Evolutionary conservation across 1,140 invertebrate genomes (phyloP).

Genomic region (Zeugodacus cucurbitae): DNA sequence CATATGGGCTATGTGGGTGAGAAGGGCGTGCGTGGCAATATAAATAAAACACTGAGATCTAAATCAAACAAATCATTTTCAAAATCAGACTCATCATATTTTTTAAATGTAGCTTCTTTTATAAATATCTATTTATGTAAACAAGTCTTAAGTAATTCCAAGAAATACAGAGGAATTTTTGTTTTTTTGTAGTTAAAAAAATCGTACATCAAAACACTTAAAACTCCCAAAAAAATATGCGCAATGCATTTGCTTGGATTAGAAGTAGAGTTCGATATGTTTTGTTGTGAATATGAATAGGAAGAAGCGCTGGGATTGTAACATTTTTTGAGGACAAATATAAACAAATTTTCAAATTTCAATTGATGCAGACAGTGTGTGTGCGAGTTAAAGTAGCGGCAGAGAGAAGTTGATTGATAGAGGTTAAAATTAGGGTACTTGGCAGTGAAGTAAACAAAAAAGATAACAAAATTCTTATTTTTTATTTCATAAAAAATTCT

Average conservation of each 20-base stretch:
- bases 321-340: conserved; percentile 30
- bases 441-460: neutral
- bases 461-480: neutral
- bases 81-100: conserved; percentile 16
- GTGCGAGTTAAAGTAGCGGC: neutral
- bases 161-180: neutral
- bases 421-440: neutral
- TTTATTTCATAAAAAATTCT: neutral
- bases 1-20: neutral
- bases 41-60: neutral
- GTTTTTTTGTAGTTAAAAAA: neutral
- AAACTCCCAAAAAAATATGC: neutral
- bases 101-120: neutral
- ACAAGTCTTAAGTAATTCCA: conserved; percentile 2
- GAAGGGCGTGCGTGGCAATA: neutral
- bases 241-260: neutral
- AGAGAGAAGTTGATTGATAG: neutral
- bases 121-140: neutral
- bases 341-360: neutral
- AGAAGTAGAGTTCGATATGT: neutral
- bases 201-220: neutral
- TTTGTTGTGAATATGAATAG: neutral
- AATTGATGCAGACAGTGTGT: neutral
- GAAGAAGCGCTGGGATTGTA: neutral
- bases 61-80: conserved; percentile 44